These are phyloP conservation scores for Alethe diademata DNA, from an alignment of 2,113 vertebrate species.

Conservation along the genomic window DNA sequence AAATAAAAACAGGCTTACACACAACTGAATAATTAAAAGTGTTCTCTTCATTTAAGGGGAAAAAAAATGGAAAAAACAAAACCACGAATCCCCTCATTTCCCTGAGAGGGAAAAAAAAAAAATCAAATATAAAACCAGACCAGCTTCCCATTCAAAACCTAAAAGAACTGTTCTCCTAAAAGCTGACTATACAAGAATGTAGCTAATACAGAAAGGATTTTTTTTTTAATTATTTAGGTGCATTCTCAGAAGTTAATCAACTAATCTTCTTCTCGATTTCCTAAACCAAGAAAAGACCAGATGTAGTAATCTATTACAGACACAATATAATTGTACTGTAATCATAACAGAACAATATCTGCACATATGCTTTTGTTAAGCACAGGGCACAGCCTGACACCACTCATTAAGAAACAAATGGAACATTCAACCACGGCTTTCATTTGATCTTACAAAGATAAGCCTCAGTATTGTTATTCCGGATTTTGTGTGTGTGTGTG, in stretches of 20 bases:
- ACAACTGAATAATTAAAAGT: background rate
- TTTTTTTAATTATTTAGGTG: background rate
- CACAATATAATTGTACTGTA: conserved; percentile 55
- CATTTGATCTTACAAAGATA: conserved; percentile 55
- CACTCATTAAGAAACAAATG: conserved; percentile 60
- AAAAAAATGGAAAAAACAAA: too few species aligned
- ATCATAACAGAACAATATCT: conserved; percentile 64
- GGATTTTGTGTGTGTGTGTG: background rate
- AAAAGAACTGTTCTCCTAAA: background rate
- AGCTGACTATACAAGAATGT: background rate
- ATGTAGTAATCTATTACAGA: conserved; percentile 50
- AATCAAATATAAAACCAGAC: background rate
- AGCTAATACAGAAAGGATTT: background rate
- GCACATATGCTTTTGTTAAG: conserved; percentile 67
- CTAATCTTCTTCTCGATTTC: background rate
- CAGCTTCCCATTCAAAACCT: background rate
- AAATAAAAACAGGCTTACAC: background rate
- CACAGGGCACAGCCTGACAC: conserved; percentile 44
- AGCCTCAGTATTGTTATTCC: background rate
- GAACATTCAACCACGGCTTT: conserved; percentile 44
- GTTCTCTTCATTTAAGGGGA: background rate
- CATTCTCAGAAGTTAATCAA: conserved; percentile 44
- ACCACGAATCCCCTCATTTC: rapidly evolving
- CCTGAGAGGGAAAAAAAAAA: too few species aligned
- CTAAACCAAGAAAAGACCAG: conserved; percentile 31